Evolutionary conservation across 2,888 invertebrate genomes (phyloP).

Genomic region (Falcaria lacertinaria): DNA sequence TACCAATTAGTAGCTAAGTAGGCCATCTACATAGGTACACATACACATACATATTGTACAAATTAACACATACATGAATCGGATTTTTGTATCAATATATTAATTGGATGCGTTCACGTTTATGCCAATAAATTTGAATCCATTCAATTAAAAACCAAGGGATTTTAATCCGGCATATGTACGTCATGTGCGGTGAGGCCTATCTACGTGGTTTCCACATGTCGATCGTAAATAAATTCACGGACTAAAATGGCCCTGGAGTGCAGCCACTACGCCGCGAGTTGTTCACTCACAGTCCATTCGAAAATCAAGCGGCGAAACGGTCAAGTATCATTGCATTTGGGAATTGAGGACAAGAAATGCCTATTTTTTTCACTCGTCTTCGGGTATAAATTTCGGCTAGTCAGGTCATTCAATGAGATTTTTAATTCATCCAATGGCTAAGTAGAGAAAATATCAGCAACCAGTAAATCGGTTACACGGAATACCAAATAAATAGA

Average conservation of each 20-base stretch:
- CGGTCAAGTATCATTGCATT: constrained; percentile 29
- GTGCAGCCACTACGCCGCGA: constrained; percentile 16
- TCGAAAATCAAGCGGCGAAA: constrained; percentile 42
- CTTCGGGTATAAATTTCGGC: neutral
- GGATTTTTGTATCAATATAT: too few relatives aligned
- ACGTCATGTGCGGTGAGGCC: neutral
- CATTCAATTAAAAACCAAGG: neutral
- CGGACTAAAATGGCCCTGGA: constrained; percentile 14
- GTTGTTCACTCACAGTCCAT: constrained; percentile 32
- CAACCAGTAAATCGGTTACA: too few relatives aligned
- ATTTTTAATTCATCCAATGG: too few relatives aligned
- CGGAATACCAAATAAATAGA: too few relatives aligned
- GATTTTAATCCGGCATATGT: neutral
- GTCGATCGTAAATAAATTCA: constrained; percentile 27
- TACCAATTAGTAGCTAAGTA: too few relatives aligned
- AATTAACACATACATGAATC: too few relatives aligned
- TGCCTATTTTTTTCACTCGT: constrained; percentile 9
- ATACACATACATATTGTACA: too few relatives aligned
- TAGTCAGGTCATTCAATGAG: neutral
- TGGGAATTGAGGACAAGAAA: neutral
- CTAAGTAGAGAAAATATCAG: too few relatives aligned
- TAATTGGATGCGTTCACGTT: too few relatives aligned
- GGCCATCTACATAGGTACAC: too few relatives aligned
- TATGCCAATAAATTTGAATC: neutral
- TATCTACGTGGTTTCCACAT: constrained; percentile 21